phyloP scores from a whole-genome alignment of 2,797 vertebrate species.

The Coregonus sp. region DNA sequence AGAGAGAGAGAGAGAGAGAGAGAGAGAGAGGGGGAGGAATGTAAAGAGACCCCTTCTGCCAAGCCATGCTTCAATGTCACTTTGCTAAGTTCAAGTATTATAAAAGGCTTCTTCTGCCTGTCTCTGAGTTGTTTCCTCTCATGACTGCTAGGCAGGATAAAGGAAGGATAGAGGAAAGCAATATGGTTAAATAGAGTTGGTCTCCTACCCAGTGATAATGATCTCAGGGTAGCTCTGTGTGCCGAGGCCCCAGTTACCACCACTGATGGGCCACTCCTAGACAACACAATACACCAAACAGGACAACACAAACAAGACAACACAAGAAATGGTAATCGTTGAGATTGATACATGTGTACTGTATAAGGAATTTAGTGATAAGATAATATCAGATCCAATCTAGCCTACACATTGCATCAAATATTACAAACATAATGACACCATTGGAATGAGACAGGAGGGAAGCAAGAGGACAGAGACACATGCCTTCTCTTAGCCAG shows the following conservation, averaged over 20 bases:
- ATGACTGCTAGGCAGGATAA: neutral
- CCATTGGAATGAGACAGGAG: neutral
- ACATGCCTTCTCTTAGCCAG: neutral
- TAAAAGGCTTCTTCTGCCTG: neutral
- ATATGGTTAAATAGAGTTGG: neutral
- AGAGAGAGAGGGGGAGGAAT: neutral
- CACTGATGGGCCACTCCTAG: slow-evolving; percentile 97
- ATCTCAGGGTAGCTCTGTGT: slow-evolving; percentile 98
- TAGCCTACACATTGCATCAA: neutral
- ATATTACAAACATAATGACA: neutral
- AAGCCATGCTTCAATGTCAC: slow-evolving; percentile 59
- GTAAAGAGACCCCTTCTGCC: slow-evolving; percentile 20
- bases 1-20: neutral
- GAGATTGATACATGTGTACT: neutral
- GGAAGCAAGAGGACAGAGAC: neutral
- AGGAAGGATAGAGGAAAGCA: slow-evolving; percentile 47
- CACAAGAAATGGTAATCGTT: neutral
- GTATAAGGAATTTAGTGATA: neutral
- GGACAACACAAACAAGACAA: neutral
- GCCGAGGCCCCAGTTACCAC: slow-evolving; percentile 97
- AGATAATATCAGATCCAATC: neutral
- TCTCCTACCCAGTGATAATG: slow-evolving; percentile 96
- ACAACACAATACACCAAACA: slow-evolving; percentile 28
- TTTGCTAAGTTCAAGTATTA: slow-evolving; percentile 17
- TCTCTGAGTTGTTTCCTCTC: neutral